phyloP scores from a whole-genome alignment of 1,140 invertebrate species.

The Phymorhynchus buccinoides region DNA sequence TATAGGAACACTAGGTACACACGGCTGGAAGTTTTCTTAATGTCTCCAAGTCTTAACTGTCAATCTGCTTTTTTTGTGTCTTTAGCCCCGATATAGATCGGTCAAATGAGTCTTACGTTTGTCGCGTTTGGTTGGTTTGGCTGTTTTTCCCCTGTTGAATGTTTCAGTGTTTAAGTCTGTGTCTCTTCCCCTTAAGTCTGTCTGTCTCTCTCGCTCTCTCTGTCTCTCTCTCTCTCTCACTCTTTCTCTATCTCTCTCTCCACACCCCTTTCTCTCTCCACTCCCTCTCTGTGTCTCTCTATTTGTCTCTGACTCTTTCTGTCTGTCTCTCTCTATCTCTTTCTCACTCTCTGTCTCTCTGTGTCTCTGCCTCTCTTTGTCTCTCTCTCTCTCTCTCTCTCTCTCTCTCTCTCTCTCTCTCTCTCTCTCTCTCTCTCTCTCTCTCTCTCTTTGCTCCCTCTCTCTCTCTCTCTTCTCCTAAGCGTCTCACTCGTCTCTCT shows the following conservation, averaged over 20 bases:
- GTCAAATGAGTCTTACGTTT: background rate
- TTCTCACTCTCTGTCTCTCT: background rate
- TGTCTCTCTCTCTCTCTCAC: background rate
- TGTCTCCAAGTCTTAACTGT: no score
- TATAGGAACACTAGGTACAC: conserved; percentile 91
- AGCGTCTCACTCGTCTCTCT: no score
- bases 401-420: background rate
- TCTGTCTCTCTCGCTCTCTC: background rate
- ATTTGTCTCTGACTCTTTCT: background rate
- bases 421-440: background rate
- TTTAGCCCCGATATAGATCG: no score
- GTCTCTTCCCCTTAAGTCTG: background rate
- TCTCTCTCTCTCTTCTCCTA: background rate
- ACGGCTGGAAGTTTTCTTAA: background rate
- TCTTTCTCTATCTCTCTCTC: background rate
- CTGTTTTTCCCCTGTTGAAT: no score
- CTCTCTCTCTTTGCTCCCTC: background rate
- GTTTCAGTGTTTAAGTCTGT: background rate
- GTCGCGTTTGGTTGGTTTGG: no score
- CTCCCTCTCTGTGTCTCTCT: conserved; percentile 1
- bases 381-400: no score
- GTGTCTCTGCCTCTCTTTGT: no score
- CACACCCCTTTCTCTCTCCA: no score
- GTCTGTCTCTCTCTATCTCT: background rate
- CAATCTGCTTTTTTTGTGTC: no score